Percentiles rank a stretch among this genome's conserved stretches.
phyloP scores from a whole-genome alignment of 2,888 invertebrate species.

The Synanthedon vespiformis region DNA sequence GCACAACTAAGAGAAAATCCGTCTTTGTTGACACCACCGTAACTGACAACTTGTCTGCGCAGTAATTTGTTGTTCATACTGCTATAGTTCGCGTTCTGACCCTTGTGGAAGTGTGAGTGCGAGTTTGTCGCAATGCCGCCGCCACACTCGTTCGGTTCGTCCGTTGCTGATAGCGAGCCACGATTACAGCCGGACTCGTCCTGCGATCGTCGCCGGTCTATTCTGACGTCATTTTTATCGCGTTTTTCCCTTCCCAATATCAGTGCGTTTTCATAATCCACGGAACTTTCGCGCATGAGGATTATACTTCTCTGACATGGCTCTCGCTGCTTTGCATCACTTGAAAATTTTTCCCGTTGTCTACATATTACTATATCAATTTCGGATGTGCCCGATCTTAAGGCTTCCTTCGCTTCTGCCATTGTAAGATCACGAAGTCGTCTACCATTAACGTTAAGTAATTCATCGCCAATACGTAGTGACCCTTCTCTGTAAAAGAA shows the following conservation, averaged over 20 bases:
- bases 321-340: conserved; percentile 29
- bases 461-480: conserved; percentile 77
- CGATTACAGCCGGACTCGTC: conserved; percentile 66
- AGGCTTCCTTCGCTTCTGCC: conserved; percentile 75
- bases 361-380: conserved; percentile 77
- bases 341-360: conserved; percentile 37
- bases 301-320: conserved; percentile 27
- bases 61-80: conserved; percentile 73
- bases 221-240: conserved; percentile 72
- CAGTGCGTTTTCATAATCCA: conserved; percentile 76
- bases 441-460: conserved; percentile 79
- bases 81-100: conserved; percentile 70
- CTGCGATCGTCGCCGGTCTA: conserved; percentile 75
- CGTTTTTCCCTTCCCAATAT: conserved; percentile 65
- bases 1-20: conserved; percentile 53
- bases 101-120: conserved; percentile 73
- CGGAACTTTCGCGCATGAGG: conserved; percentile 75
- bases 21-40: conserved; percentile 61
- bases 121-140: conserved; percentile 35
- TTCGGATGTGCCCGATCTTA: conserved; percentile 72
- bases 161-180: conserved; percentile 54
- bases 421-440: conserved; percentile 75
- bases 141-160: conserved; percentile 37
- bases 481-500: conserved; percentile 70
- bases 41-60: conserved; percentile 69